Base-by-base conservation (phyloP, 2,113 vertebrate genomes). In the Sturnus vulgaris region DNA sequence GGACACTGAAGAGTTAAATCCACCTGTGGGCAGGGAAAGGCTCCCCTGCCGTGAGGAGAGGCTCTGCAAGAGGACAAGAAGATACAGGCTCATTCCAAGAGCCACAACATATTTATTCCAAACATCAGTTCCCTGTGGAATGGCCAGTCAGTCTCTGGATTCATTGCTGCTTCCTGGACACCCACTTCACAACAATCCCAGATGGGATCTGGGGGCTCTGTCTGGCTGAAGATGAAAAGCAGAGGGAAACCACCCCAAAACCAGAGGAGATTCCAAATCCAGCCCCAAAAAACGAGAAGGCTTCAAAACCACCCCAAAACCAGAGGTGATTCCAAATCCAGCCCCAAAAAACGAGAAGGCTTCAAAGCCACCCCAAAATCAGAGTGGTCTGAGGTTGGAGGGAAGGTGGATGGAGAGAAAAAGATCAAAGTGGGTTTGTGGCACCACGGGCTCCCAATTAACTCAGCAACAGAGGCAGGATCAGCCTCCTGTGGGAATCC, bases 331-430 rank as follows among this genome's bases (percentile, higher is more conserved):
- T 59, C n/a, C 57, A 59, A 55, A 30, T 44, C 7, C 63, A 60
- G 25, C 25, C 7, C n/a, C 52, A 18, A 30, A 59, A 53, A 53
- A 16, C 28, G 15, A 28, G 50, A 57, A 24, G 28, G 55, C 33
- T 47, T 13, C 64, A 64, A 42, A 50, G 14, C 24, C 49, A 69
- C 9, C 83, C 72, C 63, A 47, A 75, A 65, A 76, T 0, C 27
- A 7, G 60, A 66, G 31, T 0, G 20, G 10, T 16, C 44, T 1
- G 9, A 44, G 79, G 28, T 11, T 12, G 2, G 30, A 46, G 46
- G 33, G 35, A 73, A 37, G 0, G 0, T 0, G 2, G 5, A 7
- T 1, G 18, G 9, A 5, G 25, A 53, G 28, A 15, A 76, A 40
- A 21, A 85, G 35, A 66, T 31, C 47, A 3, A 37, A 73, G 35